phyloP scores from a whole-genome alignment of 2,113 vertebrate genomes.

The Alligator sinensis region DNA sequence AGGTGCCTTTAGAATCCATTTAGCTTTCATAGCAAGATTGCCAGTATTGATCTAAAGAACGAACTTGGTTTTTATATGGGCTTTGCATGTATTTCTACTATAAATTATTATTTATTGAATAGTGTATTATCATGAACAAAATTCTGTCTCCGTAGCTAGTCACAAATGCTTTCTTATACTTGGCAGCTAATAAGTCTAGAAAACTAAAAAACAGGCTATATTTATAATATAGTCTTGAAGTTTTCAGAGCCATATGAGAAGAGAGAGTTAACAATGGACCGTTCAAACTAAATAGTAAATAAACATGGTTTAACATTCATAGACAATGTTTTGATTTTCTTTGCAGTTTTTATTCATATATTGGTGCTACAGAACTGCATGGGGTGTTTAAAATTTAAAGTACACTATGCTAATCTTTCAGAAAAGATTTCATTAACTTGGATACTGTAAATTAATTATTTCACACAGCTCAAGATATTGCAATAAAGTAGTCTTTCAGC shows the following conservation, averaged over 20 bases:
- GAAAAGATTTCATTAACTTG: conserved; percentile 34
- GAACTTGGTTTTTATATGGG: background rate
- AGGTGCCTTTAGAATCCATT: background rate
- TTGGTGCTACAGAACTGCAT: background rate
- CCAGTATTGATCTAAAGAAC: background rate
- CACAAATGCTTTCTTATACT: background rate
- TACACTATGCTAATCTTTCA: conserved; percentile 12
- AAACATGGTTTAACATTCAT: background rate
- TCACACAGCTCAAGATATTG: conserved; percentile 47
- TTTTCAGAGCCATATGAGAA: background rate
- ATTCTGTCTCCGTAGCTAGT: background rate
- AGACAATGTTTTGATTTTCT: conserved; percentile 3
- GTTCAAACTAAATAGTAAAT: background rate
- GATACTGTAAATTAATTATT: conserved; percentile 55
- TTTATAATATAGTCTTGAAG: background rate
- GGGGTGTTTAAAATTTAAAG: conserved; percentile 60
- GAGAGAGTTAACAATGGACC: background rate
- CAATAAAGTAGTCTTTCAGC: conserved; percentile 32
- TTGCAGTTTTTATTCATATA: conserved; percentile 17
- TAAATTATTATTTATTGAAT: background rate
- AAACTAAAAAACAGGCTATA: background rate
- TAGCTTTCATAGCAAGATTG: background rate
- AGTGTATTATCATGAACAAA: background rate
- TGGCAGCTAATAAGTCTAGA: background rate
- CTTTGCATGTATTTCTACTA: background rate